These are phyloP conservation scores for Nephrotoma appendiculata DNA, from an alignment of 2,888 invertebrate genomes.

Conservation along the genomic window DNA sequence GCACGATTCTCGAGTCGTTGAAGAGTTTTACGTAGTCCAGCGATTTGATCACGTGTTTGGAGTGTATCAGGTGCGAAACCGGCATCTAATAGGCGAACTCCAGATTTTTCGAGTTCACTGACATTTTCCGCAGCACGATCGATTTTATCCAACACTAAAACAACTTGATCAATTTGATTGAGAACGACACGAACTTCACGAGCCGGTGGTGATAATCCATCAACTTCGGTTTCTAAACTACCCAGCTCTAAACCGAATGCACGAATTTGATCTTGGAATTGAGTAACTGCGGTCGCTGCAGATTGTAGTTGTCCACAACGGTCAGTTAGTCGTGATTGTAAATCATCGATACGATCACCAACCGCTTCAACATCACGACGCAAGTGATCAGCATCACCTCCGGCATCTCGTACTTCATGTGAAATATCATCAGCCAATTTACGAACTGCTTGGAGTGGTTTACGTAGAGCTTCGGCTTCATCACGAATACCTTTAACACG, in stretches of 20 bases:
- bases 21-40: constrained; percentile 63
- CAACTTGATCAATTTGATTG: constrained; percentile 68
- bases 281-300: constrained; percentile 71
- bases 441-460: constrained; percentile 45
- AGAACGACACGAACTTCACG: constrained; percentile 76
- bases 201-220: constrained; percentile 71
- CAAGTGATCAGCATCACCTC: constrained; percentile 60
- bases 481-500: constrained; percentile 71
- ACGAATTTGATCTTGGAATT: constrained; percentile 81
- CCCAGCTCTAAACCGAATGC: constrained; percentile 58
- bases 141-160: constrained; percentile 48
- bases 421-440: constrained; percentile 56
- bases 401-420: constrained; percentile 58
- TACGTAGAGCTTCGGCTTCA: constrained; percentile 62
- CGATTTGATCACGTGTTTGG: constrained; percentile 64
- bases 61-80: constrained; percentile 75
- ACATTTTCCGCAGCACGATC: constrained; percentile 50
- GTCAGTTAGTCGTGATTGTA: constrained; percentile 63
- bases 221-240: constrained; percentile 69
- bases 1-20: constrained; percentile 67
- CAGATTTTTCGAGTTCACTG: constrained; percentile 51
- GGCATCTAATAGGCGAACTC: constrained; percentile 65
- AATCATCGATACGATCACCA: constrained; percentile 58
- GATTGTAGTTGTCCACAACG: constrained; percentile 67
- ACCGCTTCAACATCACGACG: constrained; percentile 64